Percentiles rank a stretch among this genome's conserved stretches.
phyloP scores from a whole-genome alignment of 2,888 invertebrate genomes.

The Eucriotettix oculatus region DNA sequence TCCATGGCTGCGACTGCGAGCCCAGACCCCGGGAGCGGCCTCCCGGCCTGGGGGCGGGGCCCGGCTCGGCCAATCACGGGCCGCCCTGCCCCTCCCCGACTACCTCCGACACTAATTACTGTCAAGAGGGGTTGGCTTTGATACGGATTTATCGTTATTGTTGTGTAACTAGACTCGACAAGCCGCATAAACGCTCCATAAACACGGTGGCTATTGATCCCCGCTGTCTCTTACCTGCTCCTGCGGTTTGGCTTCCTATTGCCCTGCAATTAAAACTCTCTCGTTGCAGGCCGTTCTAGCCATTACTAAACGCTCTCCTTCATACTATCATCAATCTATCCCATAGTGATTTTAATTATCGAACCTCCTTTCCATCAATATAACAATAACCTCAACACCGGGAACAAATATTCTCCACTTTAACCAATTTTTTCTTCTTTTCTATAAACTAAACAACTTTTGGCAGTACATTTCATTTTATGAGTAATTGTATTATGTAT shows the following conservation, averaged over 20 bases:
- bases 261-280: too few species aligned
- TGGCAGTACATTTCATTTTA: too few species aligned
- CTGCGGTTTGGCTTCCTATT: not conserved
- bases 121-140: not conserved
- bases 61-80: not conserved
- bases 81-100: not conserved
- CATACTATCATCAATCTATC: too few species aligned
- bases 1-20: not conserved
- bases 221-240: not conserved
- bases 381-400: too few species aligned
- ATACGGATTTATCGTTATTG: not conserved
- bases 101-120: not conserved
- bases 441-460: too few species aligned
- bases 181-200: not conserved
- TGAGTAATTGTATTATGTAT: too few species aligned
- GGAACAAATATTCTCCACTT: too few species aligned
- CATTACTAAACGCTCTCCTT: too few species aligned
- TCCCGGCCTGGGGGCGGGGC: not conserved
- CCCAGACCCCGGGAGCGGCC: conserved; percentile 1
- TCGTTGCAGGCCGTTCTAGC: too few species aligned
- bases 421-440: too few species aligned
- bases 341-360: too few species aligned
- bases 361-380: too few species aligned
- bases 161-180: not conserved
- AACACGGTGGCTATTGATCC: not conserved